These are phyloP conservation scores for Bruchidius siliquastri DNA, from an alignment of 2,888 invertebrate species.

Conservation along the genomic window DNA sequence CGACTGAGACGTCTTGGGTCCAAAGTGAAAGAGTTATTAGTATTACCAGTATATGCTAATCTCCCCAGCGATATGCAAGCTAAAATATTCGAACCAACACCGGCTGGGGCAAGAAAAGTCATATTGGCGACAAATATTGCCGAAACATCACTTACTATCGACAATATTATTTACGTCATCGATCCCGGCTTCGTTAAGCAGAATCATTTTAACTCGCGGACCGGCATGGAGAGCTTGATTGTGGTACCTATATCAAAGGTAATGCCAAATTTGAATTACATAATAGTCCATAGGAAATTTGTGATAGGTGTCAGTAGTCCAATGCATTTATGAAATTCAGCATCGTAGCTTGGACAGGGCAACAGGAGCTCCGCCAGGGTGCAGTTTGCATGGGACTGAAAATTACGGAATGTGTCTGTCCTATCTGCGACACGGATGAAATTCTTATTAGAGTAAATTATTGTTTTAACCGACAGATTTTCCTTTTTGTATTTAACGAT, in stretches of 20 bases:
- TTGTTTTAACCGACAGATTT: too few relatives aligned
- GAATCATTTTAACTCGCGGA: constrained; percentile 95
- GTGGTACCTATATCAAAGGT: constrained; percentile 95
- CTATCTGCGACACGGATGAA: too few relatives aligned
- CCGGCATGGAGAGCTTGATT: constrained; percentile 97
- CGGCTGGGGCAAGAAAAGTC: constrained; percentile 93
- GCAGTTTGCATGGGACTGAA: too few relatives aligned
- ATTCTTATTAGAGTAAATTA: too few relatives aligned
- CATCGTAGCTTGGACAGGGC: too few relatives aligned
- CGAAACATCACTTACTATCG: constrained; percentile 97
- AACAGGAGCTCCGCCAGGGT: too few relatives aligned
- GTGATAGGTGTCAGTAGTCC: too few relatives aligned
- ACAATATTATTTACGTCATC: constrained; percentile 97
- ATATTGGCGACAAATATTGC: constrained; percentile 98
- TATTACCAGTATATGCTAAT: constrained; percentile 96
- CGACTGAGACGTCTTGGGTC: constrained; percentile 87
- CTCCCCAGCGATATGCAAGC: constrained; percentile 98
- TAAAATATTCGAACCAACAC: constrained; percentile 97
- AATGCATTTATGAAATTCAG: too few relatives aligned
- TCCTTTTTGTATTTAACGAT: too few relatives aligned
- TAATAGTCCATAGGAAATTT: too few relatives aligned
- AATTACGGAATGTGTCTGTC: too few relatives aligned
- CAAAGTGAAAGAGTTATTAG: constrained; percentile 85
- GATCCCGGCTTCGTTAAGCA: constrained; percentile 99
- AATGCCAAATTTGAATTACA: not conserved